Conservation (phyloP, 2,888 invertebrate species). For the Drosophila putrida region DNA sequence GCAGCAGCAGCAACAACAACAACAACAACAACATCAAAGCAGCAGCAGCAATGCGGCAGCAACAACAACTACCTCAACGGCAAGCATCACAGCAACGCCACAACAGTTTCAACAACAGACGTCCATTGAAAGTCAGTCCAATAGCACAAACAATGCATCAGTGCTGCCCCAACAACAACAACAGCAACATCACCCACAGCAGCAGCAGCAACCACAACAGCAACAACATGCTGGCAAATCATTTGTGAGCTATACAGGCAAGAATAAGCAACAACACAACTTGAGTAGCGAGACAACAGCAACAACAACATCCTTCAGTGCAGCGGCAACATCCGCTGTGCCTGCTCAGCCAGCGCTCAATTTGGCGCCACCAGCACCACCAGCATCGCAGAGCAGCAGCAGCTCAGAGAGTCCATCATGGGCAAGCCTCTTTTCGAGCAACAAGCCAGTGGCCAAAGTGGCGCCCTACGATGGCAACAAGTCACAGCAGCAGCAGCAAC, state of each 20-base stretch:
- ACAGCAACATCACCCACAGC: constrained; percentile 44
- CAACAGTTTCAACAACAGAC: constrained; percentile 79
- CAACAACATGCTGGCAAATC: constrained; percentile 50
- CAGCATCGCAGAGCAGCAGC: constrained; percentile 62
- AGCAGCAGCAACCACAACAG: constrained; percentile 36
- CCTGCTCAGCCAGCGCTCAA: constrained; percentile 69
- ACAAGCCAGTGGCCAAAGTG: constrained; percentile 88
- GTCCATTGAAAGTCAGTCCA: constrained; percentile 54
- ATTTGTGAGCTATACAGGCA: constrained; percentile 38
- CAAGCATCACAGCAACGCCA: constrained; percentile 85
- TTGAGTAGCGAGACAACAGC: constrained; percentile 1
- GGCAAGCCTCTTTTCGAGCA: constrained; percentile 89
- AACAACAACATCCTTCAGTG: constrained; percentile 39
- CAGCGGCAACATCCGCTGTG: constrained; percentile 40
- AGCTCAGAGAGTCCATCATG: constrained; percentile 86
- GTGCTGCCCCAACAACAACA: constrained; percentile 45
- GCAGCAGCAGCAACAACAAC: constrained; percentile 31
- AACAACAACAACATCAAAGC: constrained; percentile 36
- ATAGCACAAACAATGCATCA: constrained; percentile 48
- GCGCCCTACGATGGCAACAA: constrained; percentile 86
- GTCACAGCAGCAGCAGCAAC: constrained; percentile 38
- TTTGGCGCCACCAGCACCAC: constrained; percentile 84
- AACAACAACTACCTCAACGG: constrained; percentile 86
- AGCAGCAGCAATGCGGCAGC: constrained; percentile 66
- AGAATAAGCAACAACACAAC: constrained; percentile 52